Evolutionary conservation across 2,888 invertebrate genomes (phyloP), one percentile per base, ranked within the genome.

Genomic region (Herminia tarsipennalis): DNA sequence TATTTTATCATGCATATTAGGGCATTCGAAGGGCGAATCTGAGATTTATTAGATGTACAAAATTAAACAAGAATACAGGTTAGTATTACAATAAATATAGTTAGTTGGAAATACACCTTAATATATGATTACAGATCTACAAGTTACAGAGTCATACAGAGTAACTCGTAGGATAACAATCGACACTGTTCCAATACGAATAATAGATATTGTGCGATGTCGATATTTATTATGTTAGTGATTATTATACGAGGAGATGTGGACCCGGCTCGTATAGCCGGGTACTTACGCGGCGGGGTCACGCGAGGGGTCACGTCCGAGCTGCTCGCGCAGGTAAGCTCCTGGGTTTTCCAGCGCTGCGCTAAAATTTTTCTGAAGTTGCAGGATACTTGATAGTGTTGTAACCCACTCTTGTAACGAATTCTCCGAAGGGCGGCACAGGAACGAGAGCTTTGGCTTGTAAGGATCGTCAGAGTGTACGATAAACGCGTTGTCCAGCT

Each of bases 281-380:
- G 41, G 54, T 81, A 88, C 88, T 88, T 83, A 88, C 88, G 82
- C 78, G 56, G 83, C 69, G 53, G 81, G 74, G 47, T 84, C 82
- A 39, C 78, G 76, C 2, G 73, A 50, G 10, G 76, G 73, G 47
- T 86, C 85, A 37, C 82, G 79, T 28, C 82, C 79, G 38, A 82
- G 70, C 36, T 84, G 78, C 43, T 86, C 87, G 35, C 84, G 79
- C 36, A 87, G 71, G 51, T 88, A 88, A 0, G 86, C 87, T 53
- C 98, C 97, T 18, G 99, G 99, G 88, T 98, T 98, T 92, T 99
- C 98, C 67, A 99, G 95, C 70, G 98, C 98, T 85, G 96, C 96
- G 62, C 98, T 94, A 88, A 99, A 98, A 88, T 97, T 97, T 76
- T 95, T 95, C 92, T 99, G 99, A 68, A 96, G 96, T 83, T 98